phyloP scores from a whole-genome alignment of 2,888 invertebrate genomes.

The Melanchra persicariae region DNA sequence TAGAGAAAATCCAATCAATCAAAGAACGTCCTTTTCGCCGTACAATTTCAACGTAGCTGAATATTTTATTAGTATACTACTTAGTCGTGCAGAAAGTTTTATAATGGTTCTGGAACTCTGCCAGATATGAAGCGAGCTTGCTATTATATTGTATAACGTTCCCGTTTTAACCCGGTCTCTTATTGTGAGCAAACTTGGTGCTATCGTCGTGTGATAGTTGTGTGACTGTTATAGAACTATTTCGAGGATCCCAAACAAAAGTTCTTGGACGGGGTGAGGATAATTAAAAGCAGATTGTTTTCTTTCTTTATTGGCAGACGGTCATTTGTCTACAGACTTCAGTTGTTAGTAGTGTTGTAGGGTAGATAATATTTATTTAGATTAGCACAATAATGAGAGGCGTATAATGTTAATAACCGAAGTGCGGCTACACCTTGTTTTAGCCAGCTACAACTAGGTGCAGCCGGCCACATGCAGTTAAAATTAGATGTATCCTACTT shows the following conservation, averaged over 20 bases:
- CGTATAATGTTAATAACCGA: too few relatives aligned
- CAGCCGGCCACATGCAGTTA: too few relatives aligned
- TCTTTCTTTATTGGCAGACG: background rate
- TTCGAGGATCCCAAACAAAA: slow-evolving; percentile 22
- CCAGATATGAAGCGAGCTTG: slow-evolving; percentile 76
- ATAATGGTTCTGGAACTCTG: slow-evolving; percentile 84
- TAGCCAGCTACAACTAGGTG: too few relatives aligned
- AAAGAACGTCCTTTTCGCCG: slow-evolving; percentile 31
- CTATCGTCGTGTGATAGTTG: slow-evolving; percentile 44
- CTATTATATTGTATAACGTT: slow-evolving; percentile 69
- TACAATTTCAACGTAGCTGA: slow-evolving; percentile 71
- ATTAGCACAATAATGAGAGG: background rate
- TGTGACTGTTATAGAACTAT: slow-evolving; percentile 18
- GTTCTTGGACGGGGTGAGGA: slow-evolving; percentile 14
- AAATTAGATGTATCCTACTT: too few relatives aligned
- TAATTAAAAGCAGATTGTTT: slow-evolving; percentile 9
- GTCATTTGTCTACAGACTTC: background rate
- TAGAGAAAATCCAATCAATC: slow-evolving; percentile 54
- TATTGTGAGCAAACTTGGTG: slow-evolving; percentile 55
- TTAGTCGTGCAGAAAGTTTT: slow-evolving; percentile 83
- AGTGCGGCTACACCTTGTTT: too few relatives aligned
- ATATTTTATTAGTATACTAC: slow-evolving; percentile 84
- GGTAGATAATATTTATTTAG: background rate
- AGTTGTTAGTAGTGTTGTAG: background rate
- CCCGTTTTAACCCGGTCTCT: slow-evolving; percentile 55